phyloP scores from a whole-genome alignment of 2,888 invertebrate genomes.

The Mesopsocus fuscifrons region DNA sequence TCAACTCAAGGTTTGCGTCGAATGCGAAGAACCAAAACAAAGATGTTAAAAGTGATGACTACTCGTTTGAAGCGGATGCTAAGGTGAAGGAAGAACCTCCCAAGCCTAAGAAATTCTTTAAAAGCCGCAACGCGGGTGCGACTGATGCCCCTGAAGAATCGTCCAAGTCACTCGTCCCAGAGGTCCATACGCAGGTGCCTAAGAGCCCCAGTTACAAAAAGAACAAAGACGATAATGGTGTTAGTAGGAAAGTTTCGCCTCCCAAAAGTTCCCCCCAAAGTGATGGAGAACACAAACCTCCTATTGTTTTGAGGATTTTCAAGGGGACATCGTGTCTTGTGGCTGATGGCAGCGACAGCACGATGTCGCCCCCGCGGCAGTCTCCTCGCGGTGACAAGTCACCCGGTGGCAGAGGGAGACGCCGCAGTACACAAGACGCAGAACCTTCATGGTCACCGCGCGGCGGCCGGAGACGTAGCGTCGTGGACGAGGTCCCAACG shows the following conservation, averaged over 20 bases:
- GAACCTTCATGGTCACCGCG: not conserved
- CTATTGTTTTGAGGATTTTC: constrained; percentile 74
- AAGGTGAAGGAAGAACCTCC: constrained; percentile 33
- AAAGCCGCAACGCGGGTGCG: constrained; percentile 47
- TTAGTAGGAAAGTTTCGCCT: constrained; percentile 10
- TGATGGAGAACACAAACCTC: constrained; percentile 34
- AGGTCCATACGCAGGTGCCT: not conserved
- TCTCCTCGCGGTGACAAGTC: not conserved
- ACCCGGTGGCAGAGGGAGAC: not conserved
- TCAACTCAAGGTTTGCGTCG: constrained; percentile 35
- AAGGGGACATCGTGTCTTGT: constrained; percentile 35
- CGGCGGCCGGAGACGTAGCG: not conserved
- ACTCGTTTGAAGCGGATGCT: constrained; percentile 28
- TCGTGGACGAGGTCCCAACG: not conserved
- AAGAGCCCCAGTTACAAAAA: not conserved
- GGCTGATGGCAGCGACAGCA: constrained; percentile 17
- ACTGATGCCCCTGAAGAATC: constrained; percentile 16
- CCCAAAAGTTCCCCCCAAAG: constrained; percentile 15
- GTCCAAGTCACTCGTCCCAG: too few relatives aligned
- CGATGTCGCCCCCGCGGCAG: not conserved
- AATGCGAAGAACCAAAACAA: not conserved
- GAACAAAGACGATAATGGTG: not conserved
- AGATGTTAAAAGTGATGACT: constrained; percentile 21
- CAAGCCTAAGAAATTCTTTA: constrained; percentile 80
- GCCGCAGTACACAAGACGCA: not conserved